Evolutionary conservation across 2,888 invertebrate species (phyloP).

Genomic region (Platycheirus rosarum): DNA sequence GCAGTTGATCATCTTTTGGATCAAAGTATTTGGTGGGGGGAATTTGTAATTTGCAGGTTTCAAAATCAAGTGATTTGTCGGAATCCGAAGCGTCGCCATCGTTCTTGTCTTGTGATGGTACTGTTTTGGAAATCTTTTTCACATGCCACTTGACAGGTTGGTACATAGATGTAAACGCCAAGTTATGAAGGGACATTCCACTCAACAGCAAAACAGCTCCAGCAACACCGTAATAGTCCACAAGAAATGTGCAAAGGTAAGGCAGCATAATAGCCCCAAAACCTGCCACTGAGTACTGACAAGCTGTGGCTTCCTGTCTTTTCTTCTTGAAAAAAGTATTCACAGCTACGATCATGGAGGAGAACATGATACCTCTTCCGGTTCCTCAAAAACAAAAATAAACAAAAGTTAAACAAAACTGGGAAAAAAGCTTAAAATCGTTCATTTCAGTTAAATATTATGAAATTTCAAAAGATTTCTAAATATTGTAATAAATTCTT

Average conservation of each 20-base stretch:
- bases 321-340: conserved; percentile 89
- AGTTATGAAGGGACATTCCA: conserved; percentile 87
- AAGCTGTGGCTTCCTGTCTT: conserved; percentile 87
- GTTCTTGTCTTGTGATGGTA: no score
- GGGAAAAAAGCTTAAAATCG: no score
- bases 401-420: no score
- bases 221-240: conserved; percentile 85
- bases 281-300: conserved; percentile 88
- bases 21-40: no score
- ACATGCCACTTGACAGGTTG: conserved; percentile 91
- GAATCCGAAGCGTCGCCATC: not conserved
- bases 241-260: conserved; percentile 86
- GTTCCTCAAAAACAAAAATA: no score
- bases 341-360: conserved; percentile 88
- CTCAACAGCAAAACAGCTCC: conserved; percentile 87
- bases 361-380: conserved; percentile 87
- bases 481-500: no score
- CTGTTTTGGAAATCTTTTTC: conserved; percentile 82
- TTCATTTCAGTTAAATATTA: no score
- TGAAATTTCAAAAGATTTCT: no score
- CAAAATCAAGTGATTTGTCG: not conserved
- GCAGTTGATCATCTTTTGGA: no score
- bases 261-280: conserved; percentile 89
- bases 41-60: not conserved
- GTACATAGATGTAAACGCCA: conserved; percentile 86